A percentile compares a stretch with the other conserved stretches of the same genome.
These are phyloP conservation scores for Drosophila grimshawi DNA, from an alignment of 1,140 invertebrate genomes.

Conservation along the genomic window DNA sequence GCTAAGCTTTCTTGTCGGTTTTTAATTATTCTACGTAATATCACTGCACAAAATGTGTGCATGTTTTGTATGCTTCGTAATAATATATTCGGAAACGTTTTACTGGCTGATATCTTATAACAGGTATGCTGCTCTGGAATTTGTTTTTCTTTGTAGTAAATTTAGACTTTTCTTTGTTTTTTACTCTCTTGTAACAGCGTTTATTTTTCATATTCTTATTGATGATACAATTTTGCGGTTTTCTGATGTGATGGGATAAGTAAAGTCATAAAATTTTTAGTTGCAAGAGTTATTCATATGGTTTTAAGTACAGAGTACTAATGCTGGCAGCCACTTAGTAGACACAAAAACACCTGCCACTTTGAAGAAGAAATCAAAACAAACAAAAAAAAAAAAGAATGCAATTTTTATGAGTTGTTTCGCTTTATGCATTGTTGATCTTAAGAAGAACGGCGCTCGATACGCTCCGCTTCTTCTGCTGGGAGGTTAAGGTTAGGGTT, in stretches of 20 bases:
- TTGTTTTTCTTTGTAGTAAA: neutral
- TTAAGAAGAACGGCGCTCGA: neutral
- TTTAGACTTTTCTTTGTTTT: neutral
- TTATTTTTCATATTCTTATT: too few species aligned
- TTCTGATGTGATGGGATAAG: neutral
- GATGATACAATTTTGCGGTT: neutral
- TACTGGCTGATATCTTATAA: neutral
- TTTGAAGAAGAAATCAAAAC: neutral
- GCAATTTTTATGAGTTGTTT: constrained; percentile 14
- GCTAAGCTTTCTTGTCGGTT: too few species aligned
- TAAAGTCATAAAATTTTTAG: neutral
- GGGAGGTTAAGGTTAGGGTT: constrained; percentile 23
- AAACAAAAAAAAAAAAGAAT: constrained; percentile 2
- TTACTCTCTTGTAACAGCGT: too few species aligned
- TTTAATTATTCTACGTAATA: too few species aligned
- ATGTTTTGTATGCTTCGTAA: too few species aligned
- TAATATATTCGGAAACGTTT: neutral
- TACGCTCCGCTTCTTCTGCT: constrained; percentile 9
- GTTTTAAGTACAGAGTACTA: neutral
- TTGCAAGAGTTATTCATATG: neutral
- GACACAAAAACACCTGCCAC: constrained; percentile 21
- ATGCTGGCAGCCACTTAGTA: neutral
- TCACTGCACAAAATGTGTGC: too few species aligned
- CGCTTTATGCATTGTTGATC: neutral
- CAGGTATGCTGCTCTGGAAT: too few species aligned